Evolutionary conservation across 2,113 vertebrate genomes (phyloP).

Genomic region (Eolophus roseicapilla): DNA sequence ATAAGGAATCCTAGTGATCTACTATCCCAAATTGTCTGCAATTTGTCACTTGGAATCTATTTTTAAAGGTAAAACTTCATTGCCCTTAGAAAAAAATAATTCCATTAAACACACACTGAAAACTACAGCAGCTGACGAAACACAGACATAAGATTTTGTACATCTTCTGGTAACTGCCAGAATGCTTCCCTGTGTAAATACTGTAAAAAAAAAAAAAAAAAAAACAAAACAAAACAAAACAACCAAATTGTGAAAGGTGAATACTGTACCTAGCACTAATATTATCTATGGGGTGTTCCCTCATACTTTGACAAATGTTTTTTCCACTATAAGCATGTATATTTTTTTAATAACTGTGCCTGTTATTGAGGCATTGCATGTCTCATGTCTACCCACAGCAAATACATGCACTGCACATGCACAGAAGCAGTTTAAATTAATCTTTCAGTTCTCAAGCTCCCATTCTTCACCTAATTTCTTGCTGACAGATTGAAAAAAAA

Average conservation of each 20-base stretch:
- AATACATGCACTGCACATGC: neutral
- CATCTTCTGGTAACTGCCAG: neutral
- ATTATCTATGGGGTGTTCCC: neutral
- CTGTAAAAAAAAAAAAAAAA: neutral
- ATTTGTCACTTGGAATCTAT: neutral
- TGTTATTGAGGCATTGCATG: neutral
- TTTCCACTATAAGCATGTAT: neutral
- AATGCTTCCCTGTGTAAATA: neutral
- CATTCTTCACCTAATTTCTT: neutral
- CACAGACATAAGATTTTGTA: neutral
- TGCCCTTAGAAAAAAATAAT: neutral
- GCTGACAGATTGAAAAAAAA: neutral
- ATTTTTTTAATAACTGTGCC: neutral
- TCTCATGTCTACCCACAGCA: neutral
- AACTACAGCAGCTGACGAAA: neutral
- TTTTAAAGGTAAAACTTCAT: neutral
- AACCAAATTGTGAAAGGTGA: neutral
- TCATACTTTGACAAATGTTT: neutral
- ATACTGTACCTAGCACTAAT: neutral
- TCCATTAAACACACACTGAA: neutral
- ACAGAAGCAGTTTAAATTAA: neutral
- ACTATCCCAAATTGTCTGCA: neutral
- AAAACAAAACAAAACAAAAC: neutral
- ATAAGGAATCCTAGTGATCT: conserved; percentile 59
- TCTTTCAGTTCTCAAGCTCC: neutral